phyloP scores from a whole-genome alignment of 2,113 vertebrate species.

The Tapirus terrestris region DNA sequence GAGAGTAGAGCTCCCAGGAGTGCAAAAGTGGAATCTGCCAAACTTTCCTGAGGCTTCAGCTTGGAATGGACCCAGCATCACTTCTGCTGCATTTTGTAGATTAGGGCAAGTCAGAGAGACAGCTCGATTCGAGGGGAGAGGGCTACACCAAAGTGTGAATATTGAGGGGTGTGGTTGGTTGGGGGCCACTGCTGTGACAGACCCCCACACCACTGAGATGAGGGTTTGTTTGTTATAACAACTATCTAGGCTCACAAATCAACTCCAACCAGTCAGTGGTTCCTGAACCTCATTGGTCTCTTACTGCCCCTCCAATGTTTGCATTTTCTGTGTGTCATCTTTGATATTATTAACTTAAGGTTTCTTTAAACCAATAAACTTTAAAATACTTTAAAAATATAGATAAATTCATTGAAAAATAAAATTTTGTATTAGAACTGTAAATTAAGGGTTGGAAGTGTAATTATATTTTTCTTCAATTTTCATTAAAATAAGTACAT shows the following conservation, averaged over 20 bases:
- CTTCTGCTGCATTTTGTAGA: too few species aligned
- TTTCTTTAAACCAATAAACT: background rate
- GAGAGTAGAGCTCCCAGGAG: background rate
- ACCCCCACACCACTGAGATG: accelerated
- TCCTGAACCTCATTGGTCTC: background rate
- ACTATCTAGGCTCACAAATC: background rate
- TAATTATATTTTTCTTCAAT: background rate
- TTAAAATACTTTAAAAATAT: background rate
- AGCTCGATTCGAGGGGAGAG: accelerated
- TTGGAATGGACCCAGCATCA: background rate
- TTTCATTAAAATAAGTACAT: background rate
- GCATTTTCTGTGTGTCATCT: background rate
- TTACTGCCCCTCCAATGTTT: background rate
- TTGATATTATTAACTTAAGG: background rate
- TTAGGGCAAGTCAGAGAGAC: background rate
- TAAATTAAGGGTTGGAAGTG: background rate
- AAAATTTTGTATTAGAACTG: background rate
- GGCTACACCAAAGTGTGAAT: background rate
- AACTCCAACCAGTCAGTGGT: background rate
- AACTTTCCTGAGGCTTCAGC: too few species aligned
- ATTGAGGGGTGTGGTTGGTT: background rate
- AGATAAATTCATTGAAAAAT: background rate
- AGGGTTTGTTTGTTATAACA: background rate
- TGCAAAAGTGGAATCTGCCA: too few species aligned
- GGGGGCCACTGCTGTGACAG: too few species aligned